A percentile compares a stretch with the other conserved stretches of the same genome.
Conservation (phyloP, 1,140 invertebrate species). For the Stegodyphus dumicola region DNA sequence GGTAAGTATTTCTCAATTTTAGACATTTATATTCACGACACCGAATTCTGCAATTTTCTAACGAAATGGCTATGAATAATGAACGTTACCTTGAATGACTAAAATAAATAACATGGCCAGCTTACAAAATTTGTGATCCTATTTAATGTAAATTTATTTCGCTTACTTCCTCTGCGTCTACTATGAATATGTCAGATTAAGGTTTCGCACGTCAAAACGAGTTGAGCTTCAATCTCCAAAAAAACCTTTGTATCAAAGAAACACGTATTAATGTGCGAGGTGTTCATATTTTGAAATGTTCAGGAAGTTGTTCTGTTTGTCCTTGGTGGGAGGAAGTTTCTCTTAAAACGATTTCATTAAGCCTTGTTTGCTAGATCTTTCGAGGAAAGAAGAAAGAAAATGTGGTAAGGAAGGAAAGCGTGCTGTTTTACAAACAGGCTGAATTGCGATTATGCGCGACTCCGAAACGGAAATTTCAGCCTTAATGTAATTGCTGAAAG, state of each 20-base stretch:
- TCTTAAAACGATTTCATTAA: conserved; percentile 18
- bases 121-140: too few relatives aligned
- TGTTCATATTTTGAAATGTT: neutral
- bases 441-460: neutral
- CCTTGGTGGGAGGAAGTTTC: conserved; percentile 28
- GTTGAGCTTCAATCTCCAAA: neutral
- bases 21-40: too few relatives aligned
- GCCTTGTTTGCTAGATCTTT: conserved; percentile 24
- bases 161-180: too few relatives aligned
- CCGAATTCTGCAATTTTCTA: too few relatives aligned
- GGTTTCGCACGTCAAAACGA: too few relatives aligned
- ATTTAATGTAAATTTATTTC: too few relatives aligned
- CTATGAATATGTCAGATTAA: too few relatives aligned
- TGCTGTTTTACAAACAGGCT: conserved; percentile 7
- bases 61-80: too few relatives aligned
- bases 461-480: conserved; percentile 17
- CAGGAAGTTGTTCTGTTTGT: conserved; percentile 12
- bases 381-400: conserved; percentile 8
- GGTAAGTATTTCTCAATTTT: too few relatives aligned
- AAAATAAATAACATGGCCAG: too few relatives aligned
- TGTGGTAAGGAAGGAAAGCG: conserved; percentile 3
- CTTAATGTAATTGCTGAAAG: conserved; percentile 1
- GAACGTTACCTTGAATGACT: too few relatives aligned
- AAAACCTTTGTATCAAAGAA: neutral
- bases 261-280: neutral